Conservation (phyloP, 1,140 invertebrate species). For the Bombus turneri region DNA sequence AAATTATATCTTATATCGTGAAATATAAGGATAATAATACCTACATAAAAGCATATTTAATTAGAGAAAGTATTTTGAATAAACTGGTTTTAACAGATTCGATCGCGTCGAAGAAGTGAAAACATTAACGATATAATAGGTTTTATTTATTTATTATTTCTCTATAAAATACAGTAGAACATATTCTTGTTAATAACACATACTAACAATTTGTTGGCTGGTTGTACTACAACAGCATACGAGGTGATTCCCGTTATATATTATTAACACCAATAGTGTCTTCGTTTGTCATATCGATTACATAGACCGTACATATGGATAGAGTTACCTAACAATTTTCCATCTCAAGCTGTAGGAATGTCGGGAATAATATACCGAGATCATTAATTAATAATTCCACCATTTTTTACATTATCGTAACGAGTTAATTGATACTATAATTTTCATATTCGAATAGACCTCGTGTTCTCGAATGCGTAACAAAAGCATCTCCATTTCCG, state of each 20-base stretch:
- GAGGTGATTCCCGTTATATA: not conserved
- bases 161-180: conserved; percentile 6
- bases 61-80: not conserved
- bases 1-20: not conserved
- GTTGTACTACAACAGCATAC: not conserved
- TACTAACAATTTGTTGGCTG: not conserved
- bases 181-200: not conserved
- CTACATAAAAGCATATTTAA: not conserved
- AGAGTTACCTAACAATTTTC: too few species aligned
- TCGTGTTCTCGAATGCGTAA: not conserved
- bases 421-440: not conserved
- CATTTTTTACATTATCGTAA: not conserved
- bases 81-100: not conserved
- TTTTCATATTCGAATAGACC: not conserved
- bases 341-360: not conserved
- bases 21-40: not conserved
- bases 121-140: not conserved
- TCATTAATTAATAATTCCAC: not conserved
- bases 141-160: conserved; percentile 15
- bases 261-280: not conserved
- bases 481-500: not conserved
- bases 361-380: not conserved
- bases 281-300: not conserved
- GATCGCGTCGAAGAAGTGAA: not conserved
- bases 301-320: too few species aligned